phyloP scores from a whole-genome alignment of 2,888 invertebrate species.

The Mimas tiliae region DNA sequence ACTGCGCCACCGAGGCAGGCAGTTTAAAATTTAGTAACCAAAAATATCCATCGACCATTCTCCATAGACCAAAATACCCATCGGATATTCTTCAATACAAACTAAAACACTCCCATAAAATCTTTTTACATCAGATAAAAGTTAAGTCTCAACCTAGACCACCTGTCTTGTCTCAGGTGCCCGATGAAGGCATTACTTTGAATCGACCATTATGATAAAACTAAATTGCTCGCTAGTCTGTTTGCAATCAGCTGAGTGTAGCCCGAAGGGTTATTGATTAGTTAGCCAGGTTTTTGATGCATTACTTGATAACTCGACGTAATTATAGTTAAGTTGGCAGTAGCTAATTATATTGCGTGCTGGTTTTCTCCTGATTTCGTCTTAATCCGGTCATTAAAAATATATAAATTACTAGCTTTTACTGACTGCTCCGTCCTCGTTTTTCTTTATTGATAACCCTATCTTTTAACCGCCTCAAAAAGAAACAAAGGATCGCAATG shows the following conservation, averaged over 20 bases:
- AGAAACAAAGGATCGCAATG: no score
- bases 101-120: background rate
- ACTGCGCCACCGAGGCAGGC: no score
- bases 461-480: no score
- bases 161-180: constrained; percentile 66
- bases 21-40: no score
- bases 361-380: background rate
- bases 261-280: constrained; percentile 71
- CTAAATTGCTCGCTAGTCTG: constrained; percentile 63
- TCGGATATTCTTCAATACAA: background rate
- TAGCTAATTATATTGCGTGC: background rate
- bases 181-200: constrained; percentile 80
- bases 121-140: constrained; percentile 10
- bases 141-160: constrained; percentile 40
- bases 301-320: constrained; percentile 12
- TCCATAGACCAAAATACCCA: no score
- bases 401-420: background rate
- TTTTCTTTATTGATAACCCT: no score
- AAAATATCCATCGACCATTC: background rate
- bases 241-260: constrained; percentile 73
- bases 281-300: constrained; percentile 47
- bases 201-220: constrained; percentile 77
- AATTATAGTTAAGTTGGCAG: constrained; percentile 14
- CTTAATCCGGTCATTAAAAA: background rate
- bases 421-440: no score